These are phyloP conservation scores for Sitta europaea DNA, from an alignment of 2,113 vertebrate species.

Conservation along the genomic window DNA sequence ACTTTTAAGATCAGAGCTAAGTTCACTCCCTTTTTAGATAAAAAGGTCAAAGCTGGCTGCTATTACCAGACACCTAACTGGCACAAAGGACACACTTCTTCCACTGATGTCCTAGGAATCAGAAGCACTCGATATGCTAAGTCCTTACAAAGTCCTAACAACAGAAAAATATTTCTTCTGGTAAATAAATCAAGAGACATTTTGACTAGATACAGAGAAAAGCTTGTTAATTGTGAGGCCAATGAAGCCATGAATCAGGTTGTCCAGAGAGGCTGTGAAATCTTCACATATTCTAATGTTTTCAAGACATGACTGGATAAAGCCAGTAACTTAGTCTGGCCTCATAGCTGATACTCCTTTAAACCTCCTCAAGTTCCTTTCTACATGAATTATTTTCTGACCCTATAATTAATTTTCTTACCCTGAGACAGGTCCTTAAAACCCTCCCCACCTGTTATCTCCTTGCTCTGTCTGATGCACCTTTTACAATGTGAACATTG, in stretches of 20 bases:
- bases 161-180: background rate
- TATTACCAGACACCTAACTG: background rate
- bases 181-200: background rate
- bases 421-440: background rate
- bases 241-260: background rate
- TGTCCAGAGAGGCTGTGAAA: background rate
- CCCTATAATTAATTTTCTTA: background rate
- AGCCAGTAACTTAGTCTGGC: background rate
- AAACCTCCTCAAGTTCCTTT: background rate
- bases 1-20: background rate
- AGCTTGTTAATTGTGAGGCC: background rate
- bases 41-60: background rate
- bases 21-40: background rate
- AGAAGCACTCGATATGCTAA: background rate
- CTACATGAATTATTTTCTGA: background rate
- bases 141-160: background rate
- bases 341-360: background rate
- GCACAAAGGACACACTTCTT: background rate
- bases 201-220: background rate
- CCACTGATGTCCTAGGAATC: background rate
- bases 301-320: background rate
- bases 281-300: background rate
- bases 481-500: background rate
- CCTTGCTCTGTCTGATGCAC: background rate
- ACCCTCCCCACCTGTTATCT: fast-evolving